Evolutionary conservation across 2,797 vertebrate species (phyloP).

Genomic region (Siniperca obscura): DNA sequence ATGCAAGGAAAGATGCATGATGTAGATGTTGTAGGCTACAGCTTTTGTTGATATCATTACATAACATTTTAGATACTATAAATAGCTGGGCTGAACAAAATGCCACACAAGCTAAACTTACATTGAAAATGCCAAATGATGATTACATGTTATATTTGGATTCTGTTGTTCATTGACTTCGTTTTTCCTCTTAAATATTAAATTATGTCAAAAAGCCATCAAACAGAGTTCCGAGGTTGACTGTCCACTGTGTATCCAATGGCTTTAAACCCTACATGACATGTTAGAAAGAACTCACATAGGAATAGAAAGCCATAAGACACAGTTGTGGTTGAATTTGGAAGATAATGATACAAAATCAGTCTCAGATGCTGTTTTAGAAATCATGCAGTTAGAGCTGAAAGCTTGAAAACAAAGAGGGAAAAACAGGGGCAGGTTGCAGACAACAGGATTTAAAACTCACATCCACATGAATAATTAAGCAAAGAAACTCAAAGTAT

Average conservation of each 20-base stretch:
- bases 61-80: conserved; percentile 17
- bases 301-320: conserved; percentile 99
- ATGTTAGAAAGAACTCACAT: conserved; percentile 94
- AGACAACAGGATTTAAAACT: conserved; percentile 79
- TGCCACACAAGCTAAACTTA: conserved; percentile 14
- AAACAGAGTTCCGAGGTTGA: conserved; percentile 67
- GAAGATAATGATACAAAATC: conserved; percentile 34
- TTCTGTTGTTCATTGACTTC: not conserved
- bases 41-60: conserved; percentile 11
- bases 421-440: conserved; percentile 66
- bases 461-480: conserved; percentile 84
- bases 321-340: conserved; percentile 86
- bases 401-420: conserved; percentile 54
- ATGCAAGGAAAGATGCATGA: conserved; percentile 8
- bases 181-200: not conserved
- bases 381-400: conserved; percentile 36
- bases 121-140: not conserved
- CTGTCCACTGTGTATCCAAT: conserved; percentile 92
- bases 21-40: not conserved
- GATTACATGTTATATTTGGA: not conserved
- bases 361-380: conserved; percentile 40
- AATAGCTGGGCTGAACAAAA: conserved; percentile 21
- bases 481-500: conserved; percentile 78
- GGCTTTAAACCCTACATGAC: conserved; percentile 99
- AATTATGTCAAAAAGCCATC: conserved; percentile 4